Evolutionary conservation across 1,140 invertebrate species (phyloP), one percentile per base, ranked within the genome.

Genomic region (Drosophila ironensis): DNA sequence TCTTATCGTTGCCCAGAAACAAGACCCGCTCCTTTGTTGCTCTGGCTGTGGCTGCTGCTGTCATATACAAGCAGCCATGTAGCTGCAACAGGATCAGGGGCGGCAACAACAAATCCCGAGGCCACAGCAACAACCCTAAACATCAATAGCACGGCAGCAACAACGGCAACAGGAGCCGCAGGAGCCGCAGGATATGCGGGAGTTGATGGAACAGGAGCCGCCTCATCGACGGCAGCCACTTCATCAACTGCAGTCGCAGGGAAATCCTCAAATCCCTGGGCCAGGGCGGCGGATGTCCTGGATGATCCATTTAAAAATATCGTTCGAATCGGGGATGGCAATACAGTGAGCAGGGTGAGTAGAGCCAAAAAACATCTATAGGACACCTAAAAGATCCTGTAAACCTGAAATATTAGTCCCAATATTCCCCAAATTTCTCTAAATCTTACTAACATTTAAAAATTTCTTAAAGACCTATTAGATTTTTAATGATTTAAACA

Each of bases 21-120:
- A 59, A 61, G 30, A 40, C 35, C 40, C 38, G 40, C 61, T 28
- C 50, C 68, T 22, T 38, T 50, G 19, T 33, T 72, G 40, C 28
- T 24, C 46, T 24, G 64, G 53, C 37, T 75, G 61, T 28, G 68
- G 60, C 37, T 84, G 64, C 41, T 78, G 66, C 7, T 74, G 33
- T 80, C 56, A 30, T 66, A 60, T 57, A 48, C 70, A 48, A 30
- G 8, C n/a, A 35, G 84, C 44, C 52, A 68, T 28, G 61, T 87
- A 92, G 94, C 59, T 5, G 45, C 53, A 14, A 12, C 88, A 92
- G 93, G n/a, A n/a, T n/a, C n/a, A n/a, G n/a, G n/a, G n/a, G n/a
- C 61, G 90, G 95, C 0, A 92, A 93, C 56, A 59, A 42, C 75
- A 45, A 59, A 59, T 59, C 47, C 87, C 92, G 94, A 60, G 91